Evolutionary conservation across 1,140 invertebrate genomes (phyloP), one percentile per base, ranked within the genome.

Genomic region (Planococcus citri): DNA sequence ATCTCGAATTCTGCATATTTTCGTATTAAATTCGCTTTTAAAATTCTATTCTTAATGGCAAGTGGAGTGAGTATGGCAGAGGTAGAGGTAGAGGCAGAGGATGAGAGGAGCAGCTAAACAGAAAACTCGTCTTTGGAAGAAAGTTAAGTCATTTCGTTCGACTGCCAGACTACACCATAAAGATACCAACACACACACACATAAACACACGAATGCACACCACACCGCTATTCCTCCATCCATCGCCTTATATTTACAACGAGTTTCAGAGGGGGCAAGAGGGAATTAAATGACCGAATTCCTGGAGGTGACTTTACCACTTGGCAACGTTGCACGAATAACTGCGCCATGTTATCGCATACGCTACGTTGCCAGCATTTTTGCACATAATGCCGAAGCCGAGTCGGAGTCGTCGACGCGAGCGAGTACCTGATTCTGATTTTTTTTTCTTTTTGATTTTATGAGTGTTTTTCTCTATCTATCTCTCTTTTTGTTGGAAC

Each of bases 241-340:
- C 41, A 14, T 51, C 41, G 41, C 41, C 41, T 51, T 51, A 51
- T 51, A 51, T 51, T 51, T 51, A 51, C 41, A 51, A 51, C 41
- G 41, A 51, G 41, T 51, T 51, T 51, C 29, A 6, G 41, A 51
- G 41, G 41, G 41, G 33, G 33, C 6, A 51, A 51, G 17, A 17
- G 10, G 41, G n/a, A 51, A 20, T n/a, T n/a, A 51, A 51, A 51
- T 51, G 41, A 51, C 41, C 41, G 41, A 51, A 51, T 51, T 51
- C 41, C 41, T 17, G 41, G 41, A 51, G 41, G 41, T 51, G 41
- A 51, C 41, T 51, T 51, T 51, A 9, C 41, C 41, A 51, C n/a
- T 51, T 51, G 41, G n/a, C 41, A 51, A 51, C 41, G 41, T 51
- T 17, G 41, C 6, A 3, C 12, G 4, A 3, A 33, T 33, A 33